These are phyloP conservation scores for Phocoena sinus DNA, from an alignment of 2,113 vertebrate species.

Conservation along the genomic window DNA sequence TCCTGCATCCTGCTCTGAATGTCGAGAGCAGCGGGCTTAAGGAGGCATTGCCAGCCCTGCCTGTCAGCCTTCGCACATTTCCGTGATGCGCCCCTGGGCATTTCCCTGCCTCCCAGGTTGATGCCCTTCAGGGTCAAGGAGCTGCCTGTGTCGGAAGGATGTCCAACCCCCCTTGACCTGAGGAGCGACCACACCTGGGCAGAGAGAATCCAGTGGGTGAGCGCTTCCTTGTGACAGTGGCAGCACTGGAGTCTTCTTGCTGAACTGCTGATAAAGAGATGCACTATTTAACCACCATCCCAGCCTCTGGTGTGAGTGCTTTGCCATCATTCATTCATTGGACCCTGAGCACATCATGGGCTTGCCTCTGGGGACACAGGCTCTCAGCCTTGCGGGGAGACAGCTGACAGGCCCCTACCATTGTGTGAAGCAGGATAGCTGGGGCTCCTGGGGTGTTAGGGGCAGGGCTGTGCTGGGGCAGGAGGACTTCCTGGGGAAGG, in stretches of 20 bases:
- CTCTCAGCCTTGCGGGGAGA: not conserved
- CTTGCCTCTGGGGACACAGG: not conserved
- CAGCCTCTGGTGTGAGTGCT: not conserved
- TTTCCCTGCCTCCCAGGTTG: constrained; percentile 40
- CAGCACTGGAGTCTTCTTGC: not conserved
- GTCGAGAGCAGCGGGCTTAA: fast-evolving
- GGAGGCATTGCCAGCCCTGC: not conserved
- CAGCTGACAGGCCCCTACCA: not conserved
- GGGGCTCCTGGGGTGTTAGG: not conserved
- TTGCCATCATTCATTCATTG: not conserved
- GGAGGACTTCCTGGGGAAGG: not conserved
- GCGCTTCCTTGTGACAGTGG: not conserved
- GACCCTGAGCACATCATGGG: not conserved
- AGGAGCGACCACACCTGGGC: not conserved
- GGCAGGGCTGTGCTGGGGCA: too few relatives aligned
- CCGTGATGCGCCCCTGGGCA: fast-evolving
- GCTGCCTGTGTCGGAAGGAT: not conserved
- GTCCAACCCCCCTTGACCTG: not conserved
- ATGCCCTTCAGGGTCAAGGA: not conserved
- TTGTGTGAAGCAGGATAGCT: fast-evolving
- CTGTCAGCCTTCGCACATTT: not conserved
- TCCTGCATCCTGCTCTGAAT: not conserved
- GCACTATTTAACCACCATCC: constrained; percentile 17
- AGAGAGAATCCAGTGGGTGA: not conserved
- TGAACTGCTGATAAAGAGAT: constrained; percentile 69